Conservation (phyloP, 1,140 invertebrate species). For the Calephelis nemesis region DNA sequence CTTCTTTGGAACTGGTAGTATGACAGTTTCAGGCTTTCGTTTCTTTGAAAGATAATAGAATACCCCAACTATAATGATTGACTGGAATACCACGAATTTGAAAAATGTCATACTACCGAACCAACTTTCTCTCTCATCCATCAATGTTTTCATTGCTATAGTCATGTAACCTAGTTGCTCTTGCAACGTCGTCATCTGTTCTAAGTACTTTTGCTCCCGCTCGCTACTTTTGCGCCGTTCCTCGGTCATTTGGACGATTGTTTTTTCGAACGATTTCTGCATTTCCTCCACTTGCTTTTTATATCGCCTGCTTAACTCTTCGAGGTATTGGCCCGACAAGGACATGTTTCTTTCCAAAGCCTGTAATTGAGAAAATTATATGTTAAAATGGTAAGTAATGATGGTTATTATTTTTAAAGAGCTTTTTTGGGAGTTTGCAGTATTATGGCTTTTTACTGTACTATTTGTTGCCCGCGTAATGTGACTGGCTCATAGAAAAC, state of each 20-base stretch:
- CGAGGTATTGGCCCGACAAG: slow-evolving; percentile 95
- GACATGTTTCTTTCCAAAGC: slow-evolving; percentile 97
- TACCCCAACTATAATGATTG: slow-evolving; percentile 54
- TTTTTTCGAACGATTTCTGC: slow-evolving; percentile 91
- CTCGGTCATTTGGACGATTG: slow-evolving; percentile 86
- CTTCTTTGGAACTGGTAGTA: slow-evolving; percentile 55
- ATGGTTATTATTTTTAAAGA: no score
- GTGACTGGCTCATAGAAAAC: no score
- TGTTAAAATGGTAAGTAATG: no score
- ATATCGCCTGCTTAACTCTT: slow-evolving; percentile 95
- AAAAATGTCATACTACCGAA: slow-evolving; percentile 80
- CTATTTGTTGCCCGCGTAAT: no score
- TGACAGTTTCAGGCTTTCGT: slow-evolving; percentile 48
- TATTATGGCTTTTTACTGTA: no score
- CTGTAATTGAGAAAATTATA: slow-evolving; percentile 74
- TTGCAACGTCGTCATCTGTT: slow-evolving; percentile 81
- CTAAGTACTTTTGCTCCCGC: slow-evolving; percentile 82
- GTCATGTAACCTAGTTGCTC: slow-evolving; percentile 82
- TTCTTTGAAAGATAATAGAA: slow-evolving; percentile 64
- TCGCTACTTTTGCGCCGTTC: slow-evolving; percentile 86
- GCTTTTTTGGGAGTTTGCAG: no score
- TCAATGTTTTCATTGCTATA: slow-evolving; percentile 77
- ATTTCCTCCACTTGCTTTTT: slow-evolving; percentile 98
- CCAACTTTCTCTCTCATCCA: slow-evolving; percentile 84
- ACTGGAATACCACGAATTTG: slow-evolving; percentile 69